phyloP scores from a whole-genome alignment of 2,797 vertebrate genomes.

The Eremophila alpestris region DNA sequence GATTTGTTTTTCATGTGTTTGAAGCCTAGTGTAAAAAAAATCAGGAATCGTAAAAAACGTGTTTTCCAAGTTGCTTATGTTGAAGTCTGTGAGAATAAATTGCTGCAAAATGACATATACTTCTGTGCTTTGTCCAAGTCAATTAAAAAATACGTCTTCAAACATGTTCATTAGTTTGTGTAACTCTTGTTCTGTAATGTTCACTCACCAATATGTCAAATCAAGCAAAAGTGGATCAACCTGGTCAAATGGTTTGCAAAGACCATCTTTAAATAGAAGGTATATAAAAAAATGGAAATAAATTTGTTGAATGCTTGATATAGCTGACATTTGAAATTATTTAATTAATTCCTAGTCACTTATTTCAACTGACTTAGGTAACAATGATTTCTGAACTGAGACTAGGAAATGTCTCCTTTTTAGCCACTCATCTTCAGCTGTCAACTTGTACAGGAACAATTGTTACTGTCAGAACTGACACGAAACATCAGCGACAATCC shows the following conservation, averaged over 20 bases:
- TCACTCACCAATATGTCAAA: not conserved
- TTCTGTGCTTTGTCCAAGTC: not conserved
- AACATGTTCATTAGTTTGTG: not conserved
- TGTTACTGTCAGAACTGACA: slow-evolving; percentile 65
- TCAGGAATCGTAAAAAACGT: not conserved
- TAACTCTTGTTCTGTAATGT: not conserved
- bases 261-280: slow-evolving; percentile 25
- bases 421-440: slow-evolving; percentile 51
- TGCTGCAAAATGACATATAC: not conserved
- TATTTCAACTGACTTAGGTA: slow-evolving; percentile 12
- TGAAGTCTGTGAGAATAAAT: not conserved
- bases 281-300: slow-evolving; percentile 2
- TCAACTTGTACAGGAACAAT: slow-evolving; percentile 51
- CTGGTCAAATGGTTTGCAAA: slow-evolving; percentile 16
- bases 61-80: not conserved
- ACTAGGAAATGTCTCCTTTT: slow-evolving; percentile 6
- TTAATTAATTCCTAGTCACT: slow-evolving; percentile 12
- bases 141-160: not conserved
- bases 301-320: not conserved
- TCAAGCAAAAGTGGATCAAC: slow-evolving; percentile 16
- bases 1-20: not conserved
- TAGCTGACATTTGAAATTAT: slow-evolving; percentile 8
- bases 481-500: slow-evolving; percentile 32
- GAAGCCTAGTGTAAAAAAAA: not conserved
- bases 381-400: not conserved